Conservation (phyloP, 2,888 invertebrate species). For the Julus scandinavius region DNA sequence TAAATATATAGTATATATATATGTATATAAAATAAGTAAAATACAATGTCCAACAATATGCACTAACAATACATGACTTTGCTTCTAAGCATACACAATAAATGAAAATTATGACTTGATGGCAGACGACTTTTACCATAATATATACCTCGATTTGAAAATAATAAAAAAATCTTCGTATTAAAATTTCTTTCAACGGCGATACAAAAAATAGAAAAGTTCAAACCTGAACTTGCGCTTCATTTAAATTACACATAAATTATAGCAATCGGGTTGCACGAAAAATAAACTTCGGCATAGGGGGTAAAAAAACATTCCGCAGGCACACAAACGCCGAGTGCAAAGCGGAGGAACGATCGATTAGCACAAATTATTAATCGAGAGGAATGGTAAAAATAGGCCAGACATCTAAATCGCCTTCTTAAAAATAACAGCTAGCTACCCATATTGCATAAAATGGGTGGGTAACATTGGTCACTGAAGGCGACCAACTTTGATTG, state of each 20-base stretch:
- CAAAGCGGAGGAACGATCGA: constrained; percentile 5
- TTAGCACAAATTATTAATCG: neutral
- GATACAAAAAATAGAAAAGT: constrained; percentile 27
- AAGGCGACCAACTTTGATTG: too few relatives aligned
- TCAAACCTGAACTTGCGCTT: neutral
- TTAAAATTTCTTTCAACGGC: constrained; percentile 9
- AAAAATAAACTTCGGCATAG: neutral
- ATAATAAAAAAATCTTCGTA: neutral
- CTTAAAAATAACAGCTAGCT: neutral
- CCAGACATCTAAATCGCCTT: neutral
- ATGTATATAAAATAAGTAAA: neutral
- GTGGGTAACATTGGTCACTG: neutral
- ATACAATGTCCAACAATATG: neutral
- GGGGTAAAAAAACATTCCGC: neutral
- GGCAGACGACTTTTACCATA: constrained; percentile 21
- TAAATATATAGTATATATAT: neutral
- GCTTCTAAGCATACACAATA: constrained; percentile 1
- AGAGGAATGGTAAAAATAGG: neutral
- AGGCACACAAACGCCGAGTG: neutral
- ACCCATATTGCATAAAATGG: too few relatives aligned
- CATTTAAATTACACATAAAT: constrained; percentile 24
- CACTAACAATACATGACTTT: constrained; percentile 24
- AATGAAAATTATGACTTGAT: constrained; percentile 27
- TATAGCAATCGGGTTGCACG: neutral
- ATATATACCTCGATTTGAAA: constrained; percentile 27